Evolutionary conservation across 2,113 vertebrate genomes (phyloP).

Genomic region (Haliaeetus leucogaster): DNA sequence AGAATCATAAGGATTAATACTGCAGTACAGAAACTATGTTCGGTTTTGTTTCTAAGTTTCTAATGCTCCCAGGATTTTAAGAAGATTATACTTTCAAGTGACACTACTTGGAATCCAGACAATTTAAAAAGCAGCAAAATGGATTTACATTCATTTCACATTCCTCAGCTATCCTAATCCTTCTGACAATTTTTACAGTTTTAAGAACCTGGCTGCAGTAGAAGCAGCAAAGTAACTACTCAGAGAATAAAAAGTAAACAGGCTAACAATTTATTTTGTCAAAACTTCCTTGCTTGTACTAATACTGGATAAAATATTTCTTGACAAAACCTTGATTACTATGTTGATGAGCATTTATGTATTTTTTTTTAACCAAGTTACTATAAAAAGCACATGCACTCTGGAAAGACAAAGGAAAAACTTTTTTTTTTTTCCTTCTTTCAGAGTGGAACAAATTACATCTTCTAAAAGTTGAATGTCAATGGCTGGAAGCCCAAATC

Average conservation of each 20-base stretch:
- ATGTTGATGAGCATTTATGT: neutral
- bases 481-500: conserved; percentile 52
- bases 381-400: neutral
- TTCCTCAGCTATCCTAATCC: conserved; percentile 39
- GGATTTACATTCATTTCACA: conserved; percentile 45
- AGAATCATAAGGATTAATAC: neutral
- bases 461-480: conserved; percentile 27
- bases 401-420: conserved; percentile 23
- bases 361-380: neutral
- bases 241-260: neutral
- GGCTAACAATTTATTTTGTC: neutral
- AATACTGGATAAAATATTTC: neutral
- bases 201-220: neutral
- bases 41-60: neutral
- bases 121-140: conserved; percentile 5
- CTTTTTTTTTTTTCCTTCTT: neutral
- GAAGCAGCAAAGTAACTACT: neutral
- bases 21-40: neutral
- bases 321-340: neutral
- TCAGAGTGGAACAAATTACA: conserved; percentile 40
- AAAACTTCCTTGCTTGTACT: neutral
- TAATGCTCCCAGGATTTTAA: neutral
- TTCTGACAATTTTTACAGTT: neutral
- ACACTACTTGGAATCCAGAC: conserved; percentile 23
- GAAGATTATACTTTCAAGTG: conserved; percentile 37